These are phyloP conservation scores for Anabas testudineus DNA, from an alignment of 2,797 vertebrate species.

Conservation along the genomic window DNA sequence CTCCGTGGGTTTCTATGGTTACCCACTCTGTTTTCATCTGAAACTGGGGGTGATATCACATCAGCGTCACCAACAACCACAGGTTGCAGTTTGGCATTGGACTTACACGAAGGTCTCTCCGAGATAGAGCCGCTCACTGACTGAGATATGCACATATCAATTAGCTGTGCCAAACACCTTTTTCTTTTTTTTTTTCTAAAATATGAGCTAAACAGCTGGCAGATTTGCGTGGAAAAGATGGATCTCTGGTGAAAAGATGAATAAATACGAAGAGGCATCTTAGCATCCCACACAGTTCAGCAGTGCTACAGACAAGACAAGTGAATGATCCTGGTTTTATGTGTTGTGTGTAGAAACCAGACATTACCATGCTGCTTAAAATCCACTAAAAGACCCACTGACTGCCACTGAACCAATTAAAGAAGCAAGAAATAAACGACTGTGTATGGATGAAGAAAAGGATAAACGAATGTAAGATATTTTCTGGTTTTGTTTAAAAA, in stretches of 20 bases:
- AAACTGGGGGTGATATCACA: constrained; percentile 63
- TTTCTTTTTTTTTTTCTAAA: neutral
- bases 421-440: neutral
- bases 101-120: constrained; percentile 37
- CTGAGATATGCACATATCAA: constrained; percentile 25
- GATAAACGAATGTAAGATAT: neutral
- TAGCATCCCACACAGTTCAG: constrained; percentile 24
- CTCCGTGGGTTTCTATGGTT: constrained; percentile 80
- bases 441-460: neutral
- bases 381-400: neutral
- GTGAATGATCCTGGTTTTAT: constrained; percentile 18
- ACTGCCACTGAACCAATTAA: neutral
- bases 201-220: constrained; percentile 23
- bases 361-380: constrained; percentile 1
- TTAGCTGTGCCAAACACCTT: neutral
- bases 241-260: constrained; percentile 1
- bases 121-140: constrained; percentile 13
- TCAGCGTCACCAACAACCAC: constrained; percentile 53
- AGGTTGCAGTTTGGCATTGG: constrained; percentile 54
- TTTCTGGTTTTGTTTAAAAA: neutral
- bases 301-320: neutral
- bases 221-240: neutral
- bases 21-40: constrained; percentile 75
- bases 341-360: neutral
- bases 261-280: constrained; percentile 18